phyloP scores from a whole-genome alignment of 2,797 vertebrate species.

The Knipowitschia caucasica region DNA sequence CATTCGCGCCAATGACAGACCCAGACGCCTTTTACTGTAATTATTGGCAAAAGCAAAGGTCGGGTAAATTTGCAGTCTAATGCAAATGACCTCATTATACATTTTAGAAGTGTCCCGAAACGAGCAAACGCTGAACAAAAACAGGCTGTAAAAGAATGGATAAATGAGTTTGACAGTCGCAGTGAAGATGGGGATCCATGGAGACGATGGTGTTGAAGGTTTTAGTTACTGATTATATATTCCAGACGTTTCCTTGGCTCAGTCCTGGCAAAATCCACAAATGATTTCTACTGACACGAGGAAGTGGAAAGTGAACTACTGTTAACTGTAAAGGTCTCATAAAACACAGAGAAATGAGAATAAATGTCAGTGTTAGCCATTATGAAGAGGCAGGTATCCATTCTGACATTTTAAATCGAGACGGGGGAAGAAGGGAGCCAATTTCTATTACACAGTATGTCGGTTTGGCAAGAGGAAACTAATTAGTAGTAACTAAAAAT shows the following conservation, averaged over 20 bases:
- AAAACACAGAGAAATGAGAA: slow-evolving; percentile 38
- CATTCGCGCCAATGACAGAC: slow-evolving; percentile 68
- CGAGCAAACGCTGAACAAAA: slow-evolving; percentile 77
- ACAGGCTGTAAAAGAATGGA: slow-evolving; percentile 25
- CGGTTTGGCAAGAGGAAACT: neutral
- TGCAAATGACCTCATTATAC: slow-evolving; percentile 86
- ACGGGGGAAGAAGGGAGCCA: slow-evolving; percentile 9
- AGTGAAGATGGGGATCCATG: neutral
- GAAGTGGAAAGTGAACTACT: slow-evolving; percentile 27
- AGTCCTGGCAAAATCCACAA: neutral
- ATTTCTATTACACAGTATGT: neutral
- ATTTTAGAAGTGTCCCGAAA: slow-evolving; percentile 76
- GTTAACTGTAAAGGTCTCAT: slow-evolving; percentile 53
- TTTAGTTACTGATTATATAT: slow-evolving; percentile 1
- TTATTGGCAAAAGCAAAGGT: slow-evolving; percentile 89
- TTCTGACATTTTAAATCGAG: slow-evolving; percentile 47
- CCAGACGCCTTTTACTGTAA: slow-evolving; percentile 79
- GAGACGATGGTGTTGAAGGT: slow-evolving; percentile 1
- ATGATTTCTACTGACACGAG: slow-evolving; percentile 8
- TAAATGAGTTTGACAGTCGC: slow-evolving; percentile 4
- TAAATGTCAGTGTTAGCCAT: slow-evolving; percentile 55
- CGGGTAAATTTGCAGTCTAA: slow-evolving; percentile 79
- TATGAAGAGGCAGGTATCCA: slow-evolving; percentile 44
- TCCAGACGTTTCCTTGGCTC: neutral
- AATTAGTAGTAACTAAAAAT: slow-evolving; percentile 4